Evolutionary conservation across 2,888 invertebrate genomes (phyloP), one percentile per base, ranked within the genome.

Genomic region (Machimus atricapillus): DNA sequence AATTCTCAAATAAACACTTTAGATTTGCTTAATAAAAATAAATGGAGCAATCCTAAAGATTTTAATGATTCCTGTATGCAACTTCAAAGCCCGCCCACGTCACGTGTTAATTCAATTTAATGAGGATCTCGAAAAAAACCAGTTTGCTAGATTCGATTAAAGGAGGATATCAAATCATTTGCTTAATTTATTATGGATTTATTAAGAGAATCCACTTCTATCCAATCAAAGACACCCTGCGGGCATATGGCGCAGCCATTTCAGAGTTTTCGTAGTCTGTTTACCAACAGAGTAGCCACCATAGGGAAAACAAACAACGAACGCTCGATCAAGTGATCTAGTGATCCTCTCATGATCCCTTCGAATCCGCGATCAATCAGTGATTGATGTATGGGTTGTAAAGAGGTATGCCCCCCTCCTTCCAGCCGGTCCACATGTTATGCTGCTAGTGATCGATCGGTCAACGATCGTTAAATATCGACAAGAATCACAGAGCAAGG

Each of bases 391-490:
- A 83, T 73, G 37, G 73, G 66, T 43, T 46, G 19, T 19, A 79
- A 14, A 40, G 79, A 83, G 83, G 19, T 31, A 40, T 7, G 27
- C 37, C 14, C 66, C 37, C 66, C 73, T 19, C 79, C 19, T 27
- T n/a, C 19, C 16, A 40, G 23, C 19, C 83, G 56, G 56, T 58
- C 23, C 40, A 43, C 23, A 31, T 31, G 34, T 23, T 40, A 46
- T 2, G 27, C 23, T 23, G 73, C 40, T 43, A 83, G 37, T 83
- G 83, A 83, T 83, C 37, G 83, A 83, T 83, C 66, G 83, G 83
- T 83, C 83, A 83, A 83, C 83, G 83, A 83, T 83, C 83, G 83
- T 83, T 83, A 73, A 83, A 83, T 73, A 73, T 83, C 73, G 34
- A 66, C 83, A 34, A 66, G 73, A 85, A 73, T 73, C 43, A n/a